These are phyloP conservation scores for Fringilla coelebs DNA, from an alignment of 2,797 vertebrate species.

Conservation along the genomic window DNA sequence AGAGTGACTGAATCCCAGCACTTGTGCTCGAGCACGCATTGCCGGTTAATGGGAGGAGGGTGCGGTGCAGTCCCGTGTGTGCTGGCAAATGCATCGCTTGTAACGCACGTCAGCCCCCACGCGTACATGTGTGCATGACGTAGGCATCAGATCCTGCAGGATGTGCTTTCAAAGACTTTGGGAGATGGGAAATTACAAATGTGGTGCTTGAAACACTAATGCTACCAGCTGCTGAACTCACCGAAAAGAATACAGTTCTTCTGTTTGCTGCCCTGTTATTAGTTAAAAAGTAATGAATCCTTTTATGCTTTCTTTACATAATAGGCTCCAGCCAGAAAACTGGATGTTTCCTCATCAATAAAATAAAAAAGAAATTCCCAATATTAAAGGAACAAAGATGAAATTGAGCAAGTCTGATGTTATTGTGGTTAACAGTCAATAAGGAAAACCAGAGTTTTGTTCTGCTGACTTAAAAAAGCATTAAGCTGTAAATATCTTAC, in stretches of 20 bases:
- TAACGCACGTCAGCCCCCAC: neutral
- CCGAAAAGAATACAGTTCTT: constrained; percentile 46
- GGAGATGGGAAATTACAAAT: constrained; percentile 18
- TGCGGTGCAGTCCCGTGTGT: neutral
- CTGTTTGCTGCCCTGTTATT: constrained; percentile 53
- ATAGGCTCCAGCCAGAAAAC: constrained; percentile 65
- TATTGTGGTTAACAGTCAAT: constrained; percentile 71
- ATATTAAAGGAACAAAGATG: constrained; percentile 62
- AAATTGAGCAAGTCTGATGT: constrained; percentile 48
- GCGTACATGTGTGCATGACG: rapidly evolving
- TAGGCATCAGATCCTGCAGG: neutral
- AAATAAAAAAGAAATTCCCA: constrained; percentile 59
- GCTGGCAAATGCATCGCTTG: neutral
- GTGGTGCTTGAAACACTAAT: constrained; percentile 23
- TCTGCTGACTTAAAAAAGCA: constrained; percentile 59
- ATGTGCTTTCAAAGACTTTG: constrained; percentile 22
- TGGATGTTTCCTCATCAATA: constrained; percentile 54
- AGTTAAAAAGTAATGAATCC: constrained; percentile 69
- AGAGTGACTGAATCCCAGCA: neutral
- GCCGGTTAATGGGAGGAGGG: neutral
- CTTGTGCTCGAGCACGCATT: neutral
- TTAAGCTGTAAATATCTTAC: constrained; percentile 59
- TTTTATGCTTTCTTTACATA: constrained; percentile 72
- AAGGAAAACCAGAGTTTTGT: constrained; percentile 64
- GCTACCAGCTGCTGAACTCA: constrained; percentile 49